These are phyloP conservation scores for Eutrigla gurnardus DNA, from an alignment of 2,797 vertebrate species.

Conservation along the genomic window DNA sequence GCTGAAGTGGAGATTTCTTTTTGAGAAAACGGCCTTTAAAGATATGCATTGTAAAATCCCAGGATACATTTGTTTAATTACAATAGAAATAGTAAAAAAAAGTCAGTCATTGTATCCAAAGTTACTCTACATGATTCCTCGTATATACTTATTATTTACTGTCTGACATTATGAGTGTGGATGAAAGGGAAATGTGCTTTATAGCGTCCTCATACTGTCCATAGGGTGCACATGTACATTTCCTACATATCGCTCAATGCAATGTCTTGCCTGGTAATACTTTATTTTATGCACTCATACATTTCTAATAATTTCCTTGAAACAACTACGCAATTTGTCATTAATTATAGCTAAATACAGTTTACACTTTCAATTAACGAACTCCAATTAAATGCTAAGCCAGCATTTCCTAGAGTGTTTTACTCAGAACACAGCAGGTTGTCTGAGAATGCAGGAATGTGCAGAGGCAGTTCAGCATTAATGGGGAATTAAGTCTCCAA, in stretches of 20 bases:
- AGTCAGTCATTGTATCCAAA: conserved; percentile 10
- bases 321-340: conserved; percentile 9
- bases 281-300: background rate
- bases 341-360: conserved; percentile 20
- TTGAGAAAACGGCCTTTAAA: background rate
- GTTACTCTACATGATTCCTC: background rate
- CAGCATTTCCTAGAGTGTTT: conserved; percentile 16
- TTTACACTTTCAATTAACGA: conserved; percentile 4
- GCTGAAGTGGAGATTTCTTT: background rate
- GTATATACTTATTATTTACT: background rate
- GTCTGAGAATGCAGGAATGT: conserved; percentile 29
- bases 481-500: background rate
- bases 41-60: background rate
- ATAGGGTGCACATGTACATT: background rate
- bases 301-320: conserved; percentile 19
- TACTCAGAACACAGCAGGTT: conserved; percentile 18
- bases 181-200: conserved; percentile 1
- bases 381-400: conserved; percentile 26
- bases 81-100: background rate
- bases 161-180: background rate
- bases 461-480: conserved; percentile 2
- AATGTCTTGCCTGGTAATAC: conserved; percentile 3
- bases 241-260: background rate
- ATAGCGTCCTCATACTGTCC: background rate
- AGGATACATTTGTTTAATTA: too few relatives aligned